Base-by-base conservation (phyloP, 2,797 vertebrate species). In the Sphenopsis melanotis region DNA sequence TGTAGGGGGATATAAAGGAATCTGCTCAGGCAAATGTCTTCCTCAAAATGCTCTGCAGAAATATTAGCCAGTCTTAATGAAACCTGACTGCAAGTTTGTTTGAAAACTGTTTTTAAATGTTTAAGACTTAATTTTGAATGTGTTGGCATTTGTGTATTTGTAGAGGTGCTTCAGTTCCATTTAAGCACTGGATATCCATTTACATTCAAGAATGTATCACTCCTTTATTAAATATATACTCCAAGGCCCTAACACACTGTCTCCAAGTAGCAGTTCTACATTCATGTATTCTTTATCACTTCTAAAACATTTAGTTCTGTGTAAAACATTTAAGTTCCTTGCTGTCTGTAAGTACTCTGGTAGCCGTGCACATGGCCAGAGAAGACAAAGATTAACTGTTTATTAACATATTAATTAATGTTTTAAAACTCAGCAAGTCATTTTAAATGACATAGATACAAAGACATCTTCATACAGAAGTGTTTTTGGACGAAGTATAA, bases 371-470 rank as follows among this genome's bases (percentile, higher is more conserved):
- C 18, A 3, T 89, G 85, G 53, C n/a, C 29, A 89, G 69, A 79
- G 50, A 83, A 85, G 65, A 91, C 66, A 87, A 86, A 94, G 75
- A 84, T 81, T 81, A 94, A 84, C 74, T 93, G 46, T 95, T 96
- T 96, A 95, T 96, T 97, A 97, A 92, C 93, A 56, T 87, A 88
- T 94, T 97, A 96, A 95, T 97, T 97, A 95, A 97, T 93, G 79
- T 95, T 97, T 97, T 78, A 96, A 97, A 97, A 89, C 94, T 93
- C 87, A 94, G 83, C 91, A 94, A 78, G 92, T 93, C 87, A 95
- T 97, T 95, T 94, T 59, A 94, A 93, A 93, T 96, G 68, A 70
- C 89, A 83, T 57, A 77, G 80, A 76, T 94, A 39, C 11, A 71
- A 79, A 90, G n/a, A 44, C 8, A 24, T 63, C 36, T 87, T 93